phyloP scores from a whole-genome alignment of 1,140 invertebrate species.

The Hestina assimilis region DNA sequence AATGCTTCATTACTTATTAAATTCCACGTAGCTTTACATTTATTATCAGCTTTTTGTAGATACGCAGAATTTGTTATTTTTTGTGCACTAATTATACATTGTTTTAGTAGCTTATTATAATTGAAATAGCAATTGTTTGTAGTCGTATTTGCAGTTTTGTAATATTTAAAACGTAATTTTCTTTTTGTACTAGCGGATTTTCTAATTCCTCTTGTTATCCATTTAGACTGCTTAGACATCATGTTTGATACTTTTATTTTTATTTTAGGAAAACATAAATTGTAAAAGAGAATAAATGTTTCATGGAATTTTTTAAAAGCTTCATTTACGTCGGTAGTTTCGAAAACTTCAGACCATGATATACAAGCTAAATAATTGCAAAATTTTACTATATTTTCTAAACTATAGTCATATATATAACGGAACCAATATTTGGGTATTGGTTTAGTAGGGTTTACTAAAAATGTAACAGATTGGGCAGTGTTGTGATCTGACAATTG shows the following conservation, averaged over 20 bases:
- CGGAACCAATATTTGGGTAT: neutral
- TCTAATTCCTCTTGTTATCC: neutral
- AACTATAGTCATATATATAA: neutral
- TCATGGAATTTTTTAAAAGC: neutral
- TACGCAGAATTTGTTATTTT: neutral
- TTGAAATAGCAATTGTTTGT: neutral
- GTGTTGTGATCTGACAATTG: neutral
- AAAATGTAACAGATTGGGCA: neutral
- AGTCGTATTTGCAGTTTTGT: neutral
- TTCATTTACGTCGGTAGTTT: neutral
- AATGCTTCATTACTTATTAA: too few relatives aligned
- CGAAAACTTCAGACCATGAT: neutral
- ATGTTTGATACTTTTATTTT: neutral
- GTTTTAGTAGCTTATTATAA: neutral
- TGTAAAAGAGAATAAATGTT: neutral
- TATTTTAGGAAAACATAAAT: neutral
- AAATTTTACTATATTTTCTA: conserved; percentile 1
- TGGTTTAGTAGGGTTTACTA: neutral
- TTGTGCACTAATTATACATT: neutral
- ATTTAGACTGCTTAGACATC: neutral
- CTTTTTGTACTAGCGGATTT: neutral
- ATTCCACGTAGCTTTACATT: neutral
- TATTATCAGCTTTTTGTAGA: neutral
- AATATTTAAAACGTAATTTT: neutral
- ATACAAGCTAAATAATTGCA: neutral